Base-by-base conservation (phyloP, 1,140 invertebrate species). In the Zophobas morio region DNA sequence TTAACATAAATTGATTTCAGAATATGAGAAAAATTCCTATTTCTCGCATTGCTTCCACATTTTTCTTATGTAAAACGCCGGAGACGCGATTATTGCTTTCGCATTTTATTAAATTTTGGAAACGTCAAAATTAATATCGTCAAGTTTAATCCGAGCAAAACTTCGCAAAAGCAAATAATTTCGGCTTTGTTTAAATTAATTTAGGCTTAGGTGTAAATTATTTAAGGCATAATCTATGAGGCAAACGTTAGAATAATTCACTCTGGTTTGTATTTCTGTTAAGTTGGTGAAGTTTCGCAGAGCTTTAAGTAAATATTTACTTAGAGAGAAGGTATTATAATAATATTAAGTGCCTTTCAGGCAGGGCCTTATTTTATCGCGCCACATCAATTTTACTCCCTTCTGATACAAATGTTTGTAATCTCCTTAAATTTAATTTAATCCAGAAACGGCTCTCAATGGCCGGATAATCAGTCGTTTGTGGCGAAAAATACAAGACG, bases 1-100 rank as follows among this genome's bases (percentile, higher is more conserved):
- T 79, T 79, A 79, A 77, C 78, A 79, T 79, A 79, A 79, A 79
- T 79, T 76, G 75, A 77, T 77, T 79, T 46, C 37, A 36, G 63
- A 76, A 79, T 79, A 79, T 79, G 78, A 77, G 78, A 79, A 79
- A 77, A 76, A 75, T 79, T 77, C 70, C 78, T 75, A 78, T 78
- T 78, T 78, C 53, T 32, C 49, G 73, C 60, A 57, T 74, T 74
- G 42, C 60, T 46, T 42, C 6, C 39, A 40, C 37, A 63, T 63
- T 63, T 63, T 63, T 63, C 35, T 36, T 63, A 63, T 63, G 36
- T 63, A 63, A 63, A 63, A 63, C 33, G 35, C 49, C 49, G 6
- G 49, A 51, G 49, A 51, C 0, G 35, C 57, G 57, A 63, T 63
- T 63, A 63, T 63, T 63, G 57, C 57, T 4, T 51, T 51, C 49